phyloP scores from a whole-genome alignment of 2,797 vertebrate species.

The Gorsachius magnificus region DNA sequence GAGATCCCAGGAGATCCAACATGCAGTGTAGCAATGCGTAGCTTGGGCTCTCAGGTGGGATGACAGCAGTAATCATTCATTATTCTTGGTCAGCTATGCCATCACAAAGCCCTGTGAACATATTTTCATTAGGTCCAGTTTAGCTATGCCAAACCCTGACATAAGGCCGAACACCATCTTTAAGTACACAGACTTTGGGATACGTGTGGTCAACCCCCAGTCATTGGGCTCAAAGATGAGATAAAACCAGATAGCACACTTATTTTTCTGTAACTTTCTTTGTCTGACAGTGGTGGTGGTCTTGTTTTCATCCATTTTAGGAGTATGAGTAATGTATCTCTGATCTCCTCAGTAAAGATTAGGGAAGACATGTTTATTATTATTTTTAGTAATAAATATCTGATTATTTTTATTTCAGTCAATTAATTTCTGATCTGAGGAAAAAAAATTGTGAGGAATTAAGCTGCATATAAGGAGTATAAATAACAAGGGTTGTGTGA shows the following conservation, averaged over 20 bases:
- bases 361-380: background rate
- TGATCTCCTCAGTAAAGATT: background rate
- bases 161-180: background rate
- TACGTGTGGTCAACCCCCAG: background rate
- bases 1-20: background rate
- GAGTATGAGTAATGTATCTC: background rate
- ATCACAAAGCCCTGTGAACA: background rate
- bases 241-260: background rate
- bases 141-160: background rate
- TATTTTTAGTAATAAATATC: background rate
- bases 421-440: background rate
- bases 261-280: background rate
- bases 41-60: background rate
- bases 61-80: background rate
- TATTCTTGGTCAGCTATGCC: background rate
- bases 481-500: background rate
- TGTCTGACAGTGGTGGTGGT: background rate
- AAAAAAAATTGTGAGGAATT: background rate
- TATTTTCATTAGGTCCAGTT: background rate
- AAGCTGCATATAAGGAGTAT: background rate
- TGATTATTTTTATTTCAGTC: background rate
- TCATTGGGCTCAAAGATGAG: background rate
- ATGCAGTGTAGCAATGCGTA: background rate
- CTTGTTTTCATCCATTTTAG: background rate
- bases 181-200: background rate